Evolutionary conservation across 1,140 invertebrate genomes (phyloP).

Genomic region (Zaprionus vittiger): DNA sequence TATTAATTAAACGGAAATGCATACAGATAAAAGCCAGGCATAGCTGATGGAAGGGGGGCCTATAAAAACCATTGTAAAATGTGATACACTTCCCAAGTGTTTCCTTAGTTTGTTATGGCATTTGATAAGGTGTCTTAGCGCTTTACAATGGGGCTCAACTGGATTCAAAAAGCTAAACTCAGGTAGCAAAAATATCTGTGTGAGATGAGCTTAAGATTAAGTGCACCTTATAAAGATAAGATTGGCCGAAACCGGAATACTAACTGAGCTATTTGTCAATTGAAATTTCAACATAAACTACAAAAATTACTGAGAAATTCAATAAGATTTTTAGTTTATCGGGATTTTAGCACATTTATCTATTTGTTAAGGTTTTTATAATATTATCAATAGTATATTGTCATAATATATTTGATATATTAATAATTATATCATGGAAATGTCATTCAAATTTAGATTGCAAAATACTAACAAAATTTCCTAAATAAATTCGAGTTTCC

Average conservation of each 20-base stretch:
- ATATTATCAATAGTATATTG: no score
- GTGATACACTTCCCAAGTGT: constrained; percentile 10
- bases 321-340: no score
- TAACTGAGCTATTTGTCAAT: not conserved
- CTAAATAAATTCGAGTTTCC: not conserved
- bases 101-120: constrained; percentile 7
- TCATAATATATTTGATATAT: no score
- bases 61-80: constrained; percentile 48
- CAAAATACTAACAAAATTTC: not conserved
- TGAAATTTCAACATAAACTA: not conserved
- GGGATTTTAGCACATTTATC: no score
- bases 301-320: no score
- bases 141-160: constrained; percentile 15
- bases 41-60: not conserved
- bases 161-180: constrained; percentile 17
- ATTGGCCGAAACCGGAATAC: not conserved
- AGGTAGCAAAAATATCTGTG: constrained; percentile 24
- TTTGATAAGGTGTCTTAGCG: constrained; percentile 22
- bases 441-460: not conserved
- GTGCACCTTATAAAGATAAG: not conserved
- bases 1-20: constrained; percentile 77
- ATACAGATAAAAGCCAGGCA: constrained; percentile 44
- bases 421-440: no score
- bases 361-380: no score
- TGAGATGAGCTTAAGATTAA: constrained; percentile 22